Evolutionary conservation across 2,113 vertebrate species (phyloP), one percentile per base, ranked within the genome.

Genomic region (Spheniscus mendiculus): DNA sequence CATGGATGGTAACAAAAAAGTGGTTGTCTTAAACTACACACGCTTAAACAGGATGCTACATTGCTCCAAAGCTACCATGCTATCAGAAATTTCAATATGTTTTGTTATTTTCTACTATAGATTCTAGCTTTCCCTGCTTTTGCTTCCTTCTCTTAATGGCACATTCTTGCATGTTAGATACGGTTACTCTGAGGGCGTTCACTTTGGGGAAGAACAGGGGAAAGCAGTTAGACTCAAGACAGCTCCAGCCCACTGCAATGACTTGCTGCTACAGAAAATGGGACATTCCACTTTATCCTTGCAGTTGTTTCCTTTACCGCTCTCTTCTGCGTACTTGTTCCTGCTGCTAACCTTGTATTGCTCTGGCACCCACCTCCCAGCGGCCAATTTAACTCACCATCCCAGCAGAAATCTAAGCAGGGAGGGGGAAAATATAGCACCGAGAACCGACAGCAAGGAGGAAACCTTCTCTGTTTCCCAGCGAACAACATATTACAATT

Each of bases 401-500:
- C 34, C 27, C 69, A 82, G 56, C 11, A 74, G 38, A 77, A 74
- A 73, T 62, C 16, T 50, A 65, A 47, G 23, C 19, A 80, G 49
- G 12, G 21, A 40, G 17, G 8, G 27, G 20, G 59, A 71, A 84
- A 86, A 77, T 27, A 65, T 0, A 61, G 55, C 45, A 78, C 42
- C 0, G 0, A 78, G 25, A 81, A 76, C 5, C 1, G 18, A 72
- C 49, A 83, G 6, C 40, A 70, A 62, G 50, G 34, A 84, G 11
- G 22, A 70, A 66, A 66, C 27, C 18, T 30, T n/a, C 40, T 30
- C 27, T n/a, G 18, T 47, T 83, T 89, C 38, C 22, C 45, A 56
- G 34, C 1, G 9, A 91, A 65, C 10, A 73, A 36, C 15, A 12
- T 69, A 22, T 69, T 74, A 53, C 11, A 55, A 70, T 1, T 70